Evolutionary conservation across 2,113 vertebrate species (phyloP), one percentile per base, ranked within the genome.

Genomic region (Raphicerus campestris): DNA sequence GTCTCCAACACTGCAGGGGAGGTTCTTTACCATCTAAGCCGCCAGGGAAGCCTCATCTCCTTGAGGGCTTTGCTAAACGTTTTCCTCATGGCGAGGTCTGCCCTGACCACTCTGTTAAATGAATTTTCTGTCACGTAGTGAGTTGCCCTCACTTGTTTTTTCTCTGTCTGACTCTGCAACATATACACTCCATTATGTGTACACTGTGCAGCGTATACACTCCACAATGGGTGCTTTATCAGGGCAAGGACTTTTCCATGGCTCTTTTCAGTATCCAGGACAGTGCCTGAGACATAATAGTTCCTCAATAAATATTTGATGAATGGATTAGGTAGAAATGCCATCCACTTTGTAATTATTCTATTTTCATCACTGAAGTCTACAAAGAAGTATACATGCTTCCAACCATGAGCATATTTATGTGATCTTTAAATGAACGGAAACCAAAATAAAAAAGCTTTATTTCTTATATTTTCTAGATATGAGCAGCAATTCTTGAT

Each of bases 271-370:
- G 60, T 35, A 16, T 28, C 19, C 22, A 86, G 55, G 93, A 61
- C 14, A 73, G 51, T 86, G n/a, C 45, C 45, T 78, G 39, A 66
- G 20, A 93, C 4, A 1, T 89, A 26, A 75, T 45, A 45, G 9
- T 86, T 91, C 28, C 77, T 92, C 8, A 28, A 39, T 70, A 97
- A 93, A 83, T 35, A 81, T 53, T 49, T 80, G 60, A 83, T 70
- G 77, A 75, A 30, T 77, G 19, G 94, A 91, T 81, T 66, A 55
- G 22, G 26, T 90, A 95, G 56, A 93, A 80, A 92, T 96, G n/a
- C 9, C 66, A 73, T 86, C 63, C 24, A 32, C 77, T 47, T 70
- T 61, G 53, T 88, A 91, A 81, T 22, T 73, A 77, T 90, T 89
- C 66, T 96, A 10, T 61, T 88, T 94, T 42, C 45, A 75, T 47